Evolutionary conservation across 1,140 invertebrate genomes (phyloP).

Genomic region (Drosophila takahashii): DNA sequence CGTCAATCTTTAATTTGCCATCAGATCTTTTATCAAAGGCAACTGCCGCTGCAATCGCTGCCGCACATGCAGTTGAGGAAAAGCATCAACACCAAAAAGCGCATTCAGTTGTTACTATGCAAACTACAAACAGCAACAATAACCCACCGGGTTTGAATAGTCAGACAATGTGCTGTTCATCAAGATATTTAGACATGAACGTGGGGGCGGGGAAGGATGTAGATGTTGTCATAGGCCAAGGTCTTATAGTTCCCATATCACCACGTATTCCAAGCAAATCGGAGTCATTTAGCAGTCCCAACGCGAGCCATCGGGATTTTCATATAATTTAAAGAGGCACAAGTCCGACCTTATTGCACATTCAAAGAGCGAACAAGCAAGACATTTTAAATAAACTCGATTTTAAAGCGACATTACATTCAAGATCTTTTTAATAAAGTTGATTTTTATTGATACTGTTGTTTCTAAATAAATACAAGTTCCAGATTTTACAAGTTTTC

Average conservation of each 20-base stretch:
- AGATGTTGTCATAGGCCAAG: conserved; percentile 14
- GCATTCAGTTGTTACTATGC: conserved; percentile 14
- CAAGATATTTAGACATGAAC: conserved; percentile 36
- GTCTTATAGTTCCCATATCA: conserved; percentile 16
- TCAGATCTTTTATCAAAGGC: conserved; percentile 58
- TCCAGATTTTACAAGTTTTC: no score
- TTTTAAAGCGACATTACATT: background rate
- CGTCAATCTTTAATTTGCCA: conserved; percentile 85
- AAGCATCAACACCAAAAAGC: conserved; percentile 15
- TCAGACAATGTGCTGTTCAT: conserved; percentile 36
- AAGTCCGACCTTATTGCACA: background rate
- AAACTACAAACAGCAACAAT: conserved; percentile 29
- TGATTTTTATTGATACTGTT: background rate
- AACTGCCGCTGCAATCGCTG: conserved; percentile 43
- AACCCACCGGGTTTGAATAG: conserved; percentile 55
- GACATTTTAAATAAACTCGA: background rate
- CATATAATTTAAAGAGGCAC: conserved; percentile 9
- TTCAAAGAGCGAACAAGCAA: no score
- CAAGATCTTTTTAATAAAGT: background rate
- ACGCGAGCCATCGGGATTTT: conserved; percentile 9
- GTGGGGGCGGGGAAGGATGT: conserved; percentile 10
- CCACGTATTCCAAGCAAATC: conserved; percentile 6
- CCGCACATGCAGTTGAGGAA: conserved; percentile 28
- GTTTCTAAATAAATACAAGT: background rate
- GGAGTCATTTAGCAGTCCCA: conserved; percentile 5